phyloP scores from a whole-genome alignment of 2,888 invertebrate species.

The Philonicus albiceps region DNA sequence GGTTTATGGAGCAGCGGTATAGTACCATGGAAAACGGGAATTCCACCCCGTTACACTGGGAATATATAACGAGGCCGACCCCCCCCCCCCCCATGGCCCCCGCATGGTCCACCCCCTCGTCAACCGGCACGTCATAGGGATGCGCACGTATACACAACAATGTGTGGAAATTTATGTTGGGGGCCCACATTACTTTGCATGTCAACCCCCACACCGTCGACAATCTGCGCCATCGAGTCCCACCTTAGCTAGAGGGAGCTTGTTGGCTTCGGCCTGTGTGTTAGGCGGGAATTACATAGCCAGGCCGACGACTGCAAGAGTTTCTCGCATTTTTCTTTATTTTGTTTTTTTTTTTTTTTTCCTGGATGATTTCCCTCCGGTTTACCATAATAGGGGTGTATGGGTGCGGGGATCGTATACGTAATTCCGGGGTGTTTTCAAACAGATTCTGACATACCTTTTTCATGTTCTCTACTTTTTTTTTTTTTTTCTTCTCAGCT shows the following conservation, averaged over 20 bases:
- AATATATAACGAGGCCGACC: slow-evolving; percentile 45
- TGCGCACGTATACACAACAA: slow-evolving; percentile 35
- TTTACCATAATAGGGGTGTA: slow-evolving; percentile 45
- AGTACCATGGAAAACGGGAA: slow-evolving; percentile 42
- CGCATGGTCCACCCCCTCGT: not conserved
- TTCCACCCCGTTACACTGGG: slow-evolving; percentile 48
- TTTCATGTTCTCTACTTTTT: not conserved
- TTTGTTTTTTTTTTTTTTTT: too few relatives aligned
- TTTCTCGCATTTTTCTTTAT: too few relatives aligned
- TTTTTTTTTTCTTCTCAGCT: not conserved
- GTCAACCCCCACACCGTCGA: slow-evolving; percentile 38
- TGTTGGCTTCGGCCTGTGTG: not conserved
- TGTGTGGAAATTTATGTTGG: slow-evolving; percentile 29
- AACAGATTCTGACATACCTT: slow-evolving; percentile 28
- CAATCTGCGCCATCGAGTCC: not conserved
- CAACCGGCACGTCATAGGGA: not conserved
- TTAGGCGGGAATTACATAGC: slow-evolving; percentile 6
- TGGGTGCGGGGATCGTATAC: slow-evolving; percentile 20
- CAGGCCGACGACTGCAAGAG: not conserved
- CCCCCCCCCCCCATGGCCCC: not conserved
- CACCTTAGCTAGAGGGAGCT: slow-evolving; percentile 1
- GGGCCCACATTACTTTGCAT: slow-evolving; percentile 47
- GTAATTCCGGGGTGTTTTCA: slow-evolving; percentile 13
- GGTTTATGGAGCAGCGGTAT: slow-evolving; percentile 35
- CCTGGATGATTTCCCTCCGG: slow-evolving; percentile 38